These are phyloP conservation scores for Brachionus koreanus DNA, from an alignment of 1,140 invertebrate species.

Conservation along the genomic window DNA sequence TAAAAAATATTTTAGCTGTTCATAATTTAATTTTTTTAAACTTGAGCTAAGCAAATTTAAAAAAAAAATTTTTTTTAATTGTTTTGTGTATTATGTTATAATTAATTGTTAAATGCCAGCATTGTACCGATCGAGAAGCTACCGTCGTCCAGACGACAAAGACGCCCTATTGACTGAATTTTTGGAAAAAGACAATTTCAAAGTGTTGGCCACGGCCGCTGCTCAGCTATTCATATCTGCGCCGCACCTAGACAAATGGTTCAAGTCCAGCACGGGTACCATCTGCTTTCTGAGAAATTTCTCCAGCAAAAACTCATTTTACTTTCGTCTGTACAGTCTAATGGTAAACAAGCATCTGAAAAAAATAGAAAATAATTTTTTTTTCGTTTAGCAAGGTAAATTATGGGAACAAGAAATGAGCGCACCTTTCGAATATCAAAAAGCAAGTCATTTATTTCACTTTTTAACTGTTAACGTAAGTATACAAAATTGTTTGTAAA, in stretches of 20 bases:
- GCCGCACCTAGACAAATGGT: conserved; percentile 39
- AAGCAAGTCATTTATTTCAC: conserved; percentile 18
- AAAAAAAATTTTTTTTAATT: not conserved
- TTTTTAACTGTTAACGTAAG: conserved; percentile 38
- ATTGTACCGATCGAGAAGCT: conserved; percentile 33
- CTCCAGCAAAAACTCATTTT: not conserved
- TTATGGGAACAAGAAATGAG: conserved; percentile 41
- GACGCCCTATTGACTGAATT: not conserved
- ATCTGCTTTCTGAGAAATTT: conserved; percentile 35
- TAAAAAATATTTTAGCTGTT: not conserved
- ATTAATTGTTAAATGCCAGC: conserved; percentile 30
- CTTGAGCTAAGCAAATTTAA: conserved; percentile 31
- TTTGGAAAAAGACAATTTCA: conserved; percentile 33
- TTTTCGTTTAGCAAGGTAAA: conserved; percentile 32
- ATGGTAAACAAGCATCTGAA: not conserved
- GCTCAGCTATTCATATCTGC: conserved; percentile 33
- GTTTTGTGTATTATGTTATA: not conserved
- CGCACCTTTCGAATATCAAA: conserved; percentile 3
- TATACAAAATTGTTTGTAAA: not conserved
- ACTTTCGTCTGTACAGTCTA: conserved; percentile 39
- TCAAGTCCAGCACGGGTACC: conserved; percentile 39
- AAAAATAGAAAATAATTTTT: not conserved
- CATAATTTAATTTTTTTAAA: not conserved
- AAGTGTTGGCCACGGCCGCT: conserved; percentile 22
- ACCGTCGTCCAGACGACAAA: not conserved